These are phyloP conservation scores for Cheilosia variabilis DNA, from an alignment of 2,888 invertebrate genomes.

Conservation along the genomic window DNA sequence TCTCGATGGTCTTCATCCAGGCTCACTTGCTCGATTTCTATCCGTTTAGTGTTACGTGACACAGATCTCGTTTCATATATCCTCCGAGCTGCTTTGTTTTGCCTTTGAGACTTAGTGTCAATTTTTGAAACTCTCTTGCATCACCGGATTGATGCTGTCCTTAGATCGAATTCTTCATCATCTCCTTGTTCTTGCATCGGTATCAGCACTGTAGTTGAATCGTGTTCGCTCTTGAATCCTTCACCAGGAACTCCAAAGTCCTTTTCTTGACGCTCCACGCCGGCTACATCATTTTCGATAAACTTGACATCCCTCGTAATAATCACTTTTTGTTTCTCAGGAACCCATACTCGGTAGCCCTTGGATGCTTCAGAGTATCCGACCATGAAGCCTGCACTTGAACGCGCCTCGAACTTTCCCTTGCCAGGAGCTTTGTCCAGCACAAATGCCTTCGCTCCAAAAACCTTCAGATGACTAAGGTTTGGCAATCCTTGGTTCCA, in stretches of 20 bases:
- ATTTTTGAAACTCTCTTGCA: too few species aligned
- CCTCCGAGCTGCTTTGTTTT: background rate
- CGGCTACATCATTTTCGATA: conserved; percentile 5
- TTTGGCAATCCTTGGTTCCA: conserved; percentile 45
- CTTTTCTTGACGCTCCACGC: too few species aligned
- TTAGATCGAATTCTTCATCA: background rate
- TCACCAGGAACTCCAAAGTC: background rate
- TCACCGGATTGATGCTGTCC: background rate
- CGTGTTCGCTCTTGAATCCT: background rate
- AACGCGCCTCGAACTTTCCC: conserved; percentile 18
- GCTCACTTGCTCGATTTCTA: background rate
- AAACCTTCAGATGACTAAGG: conserved; percentile 24
- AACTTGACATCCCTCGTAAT: conserved; percentile 27
- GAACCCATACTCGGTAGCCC: conserved; percentile 38
- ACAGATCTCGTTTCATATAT: conserved; percentile 24
- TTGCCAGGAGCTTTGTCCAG: conserved; percentile 8
- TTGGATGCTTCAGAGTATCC: conserved; percentile 28
- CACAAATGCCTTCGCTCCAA: conserved; percentile 25
- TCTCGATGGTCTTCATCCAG: background rate
- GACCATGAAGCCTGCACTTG: conserved; percentile 31
- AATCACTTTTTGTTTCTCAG: conserved; percentile 28
- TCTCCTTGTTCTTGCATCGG: background rate
- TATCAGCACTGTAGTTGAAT: background rate
- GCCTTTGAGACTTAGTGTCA: too few species aligned
- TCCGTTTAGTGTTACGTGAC: background rate